Base-by-base conservation (phyloP, 1,140 invertebrate genomes). In the Lerema accius region DNA sequence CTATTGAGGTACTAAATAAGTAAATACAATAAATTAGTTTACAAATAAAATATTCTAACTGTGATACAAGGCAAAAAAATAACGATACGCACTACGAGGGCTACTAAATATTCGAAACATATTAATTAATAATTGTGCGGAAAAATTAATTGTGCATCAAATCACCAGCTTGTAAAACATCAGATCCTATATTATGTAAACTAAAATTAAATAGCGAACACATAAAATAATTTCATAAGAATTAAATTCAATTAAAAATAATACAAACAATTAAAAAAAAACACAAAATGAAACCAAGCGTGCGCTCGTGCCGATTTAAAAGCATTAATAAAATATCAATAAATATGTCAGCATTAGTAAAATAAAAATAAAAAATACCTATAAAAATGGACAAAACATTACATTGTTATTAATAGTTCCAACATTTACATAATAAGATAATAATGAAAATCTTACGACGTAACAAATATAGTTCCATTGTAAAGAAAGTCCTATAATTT, bases 91-190 rank as follows among this genome's bases (percentile, higher is more conserved):
- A 56, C 37, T 56, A 23, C 3, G 39, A 56, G 42, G 39, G 5
- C 23, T 9, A 13, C 37, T 13, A 39, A 51, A 14, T 26, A 55
- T 42, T 43, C n/a, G 3, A 56, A 43, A 56, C 39, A 56, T 56
- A 28, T 16, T 4, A 43, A 43, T 16, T 4, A 56, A 40, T 56
- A 56, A 43, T 56, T 56, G 51, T 56, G 51, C 53, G 53, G 40
- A 10, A 56, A 56, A 56, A 56, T 43, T 43, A 56, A 56, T 56
- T 56, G 53, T 56, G 53, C 53, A 56, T 56, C 4, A 37, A 32
- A 43, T 42, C 53, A 56, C 53, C 23, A n/a, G 13, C 23, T 56
- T 32, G 4, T 49, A 15, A 50, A 50, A 48, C 19, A 35, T 26
- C 39, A 55, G 16, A 39, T 40, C 5, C 10, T 14, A 43, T 6